Percentiles rank a stretch among this genome's conserved stretches.
These are phyloP conservation scores for Heliothis subflexa DNA, from an alignment of 1,140 invertebrate genomes.

Conservation along the genomic window DNA sequence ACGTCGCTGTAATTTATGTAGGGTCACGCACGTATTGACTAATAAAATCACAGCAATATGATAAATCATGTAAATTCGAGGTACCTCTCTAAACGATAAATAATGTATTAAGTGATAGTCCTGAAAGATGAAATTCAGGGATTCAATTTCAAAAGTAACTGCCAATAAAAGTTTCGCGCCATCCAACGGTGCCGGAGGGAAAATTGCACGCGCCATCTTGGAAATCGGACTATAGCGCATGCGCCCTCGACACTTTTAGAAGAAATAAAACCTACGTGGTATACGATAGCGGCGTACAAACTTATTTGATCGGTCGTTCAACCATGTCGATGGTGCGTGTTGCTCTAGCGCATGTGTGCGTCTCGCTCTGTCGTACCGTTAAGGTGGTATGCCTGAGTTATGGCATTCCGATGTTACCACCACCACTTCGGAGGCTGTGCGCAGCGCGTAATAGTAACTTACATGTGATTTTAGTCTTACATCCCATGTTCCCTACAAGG, in stretches of 20 bases:
- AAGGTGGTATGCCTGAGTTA: conserved; percentile 83
- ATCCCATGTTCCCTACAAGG: conserved; percentile 68
- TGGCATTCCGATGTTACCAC: conserved; percentile 82
- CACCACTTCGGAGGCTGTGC: conserved; percentile 78
- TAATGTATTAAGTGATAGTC: not conserved
- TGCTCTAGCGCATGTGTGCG: conserved; percentile 62
- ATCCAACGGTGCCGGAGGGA: conserved; percentile 50
- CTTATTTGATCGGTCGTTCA: conserved; percentile 86
- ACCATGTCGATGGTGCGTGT: conserved; percentile 73
- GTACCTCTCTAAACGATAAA: not conserved
- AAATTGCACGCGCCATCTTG: conserved; percentile 74
- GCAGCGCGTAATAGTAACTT: conserved; percentile 66
- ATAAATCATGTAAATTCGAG: not conserved
- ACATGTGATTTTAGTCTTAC: conserved; percentile 75
- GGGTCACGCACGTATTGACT: not conserved
- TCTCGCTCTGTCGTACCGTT: conserved; percentile 81
- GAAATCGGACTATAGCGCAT: conserved; percentile 69
- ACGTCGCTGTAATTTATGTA: not conserved
- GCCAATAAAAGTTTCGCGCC: conserved; percentile 61
- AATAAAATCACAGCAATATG: conserved; percentile 9
- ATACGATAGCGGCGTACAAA: conserved; percentile 81
- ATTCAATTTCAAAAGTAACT: conserved; percentile 52
- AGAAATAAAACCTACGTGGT: conserved; percentile 83
- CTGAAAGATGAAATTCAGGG: not conserved
- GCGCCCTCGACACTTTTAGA: conserved; percentile 77